Evolutionary conservation across 2,797 vertebrate species (phyloP).

Genomic region (Helarctos malayanus): DNA sequence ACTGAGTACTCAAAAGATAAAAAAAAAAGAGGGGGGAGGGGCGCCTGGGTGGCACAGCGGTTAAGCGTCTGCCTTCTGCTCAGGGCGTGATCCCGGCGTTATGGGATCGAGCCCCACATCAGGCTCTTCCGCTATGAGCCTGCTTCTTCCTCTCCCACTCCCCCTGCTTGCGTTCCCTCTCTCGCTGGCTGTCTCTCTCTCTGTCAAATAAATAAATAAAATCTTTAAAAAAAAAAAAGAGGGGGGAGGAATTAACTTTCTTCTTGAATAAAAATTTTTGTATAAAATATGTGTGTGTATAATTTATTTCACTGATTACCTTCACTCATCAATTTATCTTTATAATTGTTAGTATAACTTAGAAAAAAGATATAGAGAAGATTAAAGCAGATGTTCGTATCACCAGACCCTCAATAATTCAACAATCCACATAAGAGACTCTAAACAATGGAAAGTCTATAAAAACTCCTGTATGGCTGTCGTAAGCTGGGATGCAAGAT

Average conservation of each 20-base stretch:
- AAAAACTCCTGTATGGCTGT: not conserved
- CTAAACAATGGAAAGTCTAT: not conserved
- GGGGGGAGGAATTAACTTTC: not conserved
- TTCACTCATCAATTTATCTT: not conserved
- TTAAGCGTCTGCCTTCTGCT: too few species aligned
- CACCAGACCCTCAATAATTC: not conserved
- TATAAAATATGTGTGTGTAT: not conserved
- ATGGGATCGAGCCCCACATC: too few species aligned
- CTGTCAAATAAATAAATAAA: too few species aligned
- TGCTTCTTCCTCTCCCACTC: too few species aligned
- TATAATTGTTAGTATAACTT: not conserved
- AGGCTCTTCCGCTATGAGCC: too few species aligned
- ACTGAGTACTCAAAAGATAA: not conserved
- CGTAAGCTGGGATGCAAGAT: not conserved
- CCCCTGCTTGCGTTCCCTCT: too few species aligned
- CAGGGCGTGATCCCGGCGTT: too few species aligned
- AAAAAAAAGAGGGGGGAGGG: not conserved
- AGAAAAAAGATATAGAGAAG: not conserved
- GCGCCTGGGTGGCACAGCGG: too few species aligned
- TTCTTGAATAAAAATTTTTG: not conserved
- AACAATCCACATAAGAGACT: not conserved
- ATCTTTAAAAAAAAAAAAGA: not conserved
- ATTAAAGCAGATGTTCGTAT: not conserved
- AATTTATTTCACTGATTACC: not conserved
- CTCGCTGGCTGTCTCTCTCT: too few species aligned